Evolutionary conservation across 2,113 vertebrate species (phyloP), one percentile per base, ranked within the genome.

Genomic region (Antennarius striatus): DNA sequence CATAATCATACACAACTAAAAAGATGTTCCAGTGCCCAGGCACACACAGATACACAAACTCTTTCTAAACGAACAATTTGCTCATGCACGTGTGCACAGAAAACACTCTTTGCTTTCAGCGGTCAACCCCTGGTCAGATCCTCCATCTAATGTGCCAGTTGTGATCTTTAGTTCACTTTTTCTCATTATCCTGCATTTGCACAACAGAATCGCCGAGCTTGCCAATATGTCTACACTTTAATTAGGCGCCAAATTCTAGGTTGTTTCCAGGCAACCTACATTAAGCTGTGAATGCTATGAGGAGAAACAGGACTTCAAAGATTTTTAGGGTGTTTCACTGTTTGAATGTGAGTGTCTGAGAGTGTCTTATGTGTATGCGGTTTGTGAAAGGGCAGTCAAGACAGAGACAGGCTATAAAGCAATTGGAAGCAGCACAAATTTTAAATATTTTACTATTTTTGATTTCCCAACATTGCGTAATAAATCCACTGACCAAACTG

Each of bases 181-280:
- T 79, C 63, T 79, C 71, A 68, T 82, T 79, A 84, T 63, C 65
- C 66, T 47, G 68, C 65, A 79, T 81, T 76, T 77, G 73, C 63
- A 82, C 71, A 79, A 73, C 70, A 70, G 63, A 68, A 46, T 62
- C 48, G 52, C 64, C 64, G 10, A 58, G 66, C 32, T 46, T 73
- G 62, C 68, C 63, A 58, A 49, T 54, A 53, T 48, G 17, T 0
- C 12, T 75, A 29, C 40, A 10, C 73, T 71, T 76, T 83, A 84
- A 82, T 88, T 82, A 85, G 58, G 66, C 56, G 49, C 63, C 72
- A 68, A 73, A 81, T 82, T 82, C 76, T 80, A 83, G 81, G 81
- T 85, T 80, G 88, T 89, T 90, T 91, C 87, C 86, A 88, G 83
- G 87, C 90, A 91, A 89, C 87, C 81, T 73, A 77, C 81, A 88